phyloP scores from a whole-genome alignment of 2,113 vertebrate species.

The Conger conger region DNA sequence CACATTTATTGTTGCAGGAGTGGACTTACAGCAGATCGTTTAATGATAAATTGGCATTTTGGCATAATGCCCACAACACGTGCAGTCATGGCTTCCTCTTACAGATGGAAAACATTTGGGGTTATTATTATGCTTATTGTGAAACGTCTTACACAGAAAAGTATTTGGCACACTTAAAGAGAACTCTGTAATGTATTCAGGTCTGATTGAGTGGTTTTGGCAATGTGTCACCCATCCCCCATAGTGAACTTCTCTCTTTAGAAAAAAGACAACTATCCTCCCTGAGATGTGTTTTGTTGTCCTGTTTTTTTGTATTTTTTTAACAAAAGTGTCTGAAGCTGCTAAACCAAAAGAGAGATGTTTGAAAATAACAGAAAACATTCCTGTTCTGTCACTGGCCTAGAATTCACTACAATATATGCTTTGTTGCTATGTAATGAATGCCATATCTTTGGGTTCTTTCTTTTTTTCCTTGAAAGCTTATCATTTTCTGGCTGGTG shows the following conservation, averaged over 20 bases:
- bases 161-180: slow-evolving; percentile 79
- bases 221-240: slow-evolving; percentile 57
- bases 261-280: slow-evolving; percentile 60
- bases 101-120: slow-evolving; percentile 76
- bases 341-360: neutral
- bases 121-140: slow-evolving; percentile 73
- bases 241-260: slow-evolving; percentile 48
- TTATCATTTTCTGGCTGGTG: slow-evolving; percentile 30
- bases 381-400: neutral
- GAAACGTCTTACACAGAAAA: slow-evolving; percentile 70
- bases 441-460: neutral
- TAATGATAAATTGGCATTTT: slow-evolving; percentile 55
- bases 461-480: slow-evolving; percentile 49
- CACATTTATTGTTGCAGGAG: slow-evolving; percentile 20
- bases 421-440: neutral
- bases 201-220: slow-evolving; percentile 67
- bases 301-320: slow-evolving; percentile 58
- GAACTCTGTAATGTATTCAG: slow-evolving; percentile 74
- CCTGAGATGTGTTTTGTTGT: slow-evolving; percentile 52
- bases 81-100: slow-evolving; percentile 58
- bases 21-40: slow-evolving; percentile 48
- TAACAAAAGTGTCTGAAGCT: slow-evolving; percentile 27
- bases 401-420: neutral
- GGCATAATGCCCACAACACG: slow-evolving; percentile 60
- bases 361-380: neutral